A percentile compares a stretch with the other conserved stretches of the same genome.
These are phyloP conservation scores for Pagrus major DNA, from an alignment of 2,113 vertebrate genomes.

Conservation along the genomic window DNA sequence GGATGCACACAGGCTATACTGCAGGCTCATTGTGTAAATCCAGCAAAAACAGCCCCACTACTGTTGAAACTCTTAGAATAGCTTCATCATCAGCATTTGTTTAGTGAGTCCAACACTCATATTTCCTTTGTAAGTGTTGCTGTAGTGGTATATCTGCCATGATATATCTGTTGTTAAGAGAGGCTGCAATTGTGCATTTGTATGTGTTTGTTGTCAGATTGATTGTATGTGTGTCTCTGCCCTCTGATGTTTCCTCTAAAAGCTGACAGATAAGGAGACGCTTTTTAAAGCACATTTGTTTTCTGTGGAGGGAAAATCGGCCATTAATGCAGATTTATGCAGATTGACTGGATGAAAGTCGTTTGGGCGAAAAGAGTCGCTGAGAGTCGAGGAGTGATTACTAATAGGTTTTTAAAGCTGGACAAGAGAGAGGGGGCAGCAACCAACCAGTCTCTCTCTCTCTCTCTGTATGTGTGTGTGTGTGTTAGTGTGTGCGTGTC, in stretches of 20 bases:
- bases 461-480: slow-evolving; percentile 16
- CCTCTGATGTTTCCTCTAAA: slow-evolving; percentile 42
- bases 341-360: slow-evolving; percentile 73
- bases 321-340: slow-evolving; percentile 78
- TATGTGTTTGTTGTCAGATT: slow-evolving; percentile 5
- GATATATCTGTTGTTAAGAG: slow-evolving; percentile 25
- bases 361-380: slow-evolving; percentile 70
- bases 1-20: not conserved
- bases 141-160: slow-evolving; percentile 6
- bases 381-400: slow-evolving; percentile 73
- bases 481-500: not conserved
- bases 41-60: not conserved
- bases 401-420: slow-evolving; percentile 69
- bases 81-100: not conserved
- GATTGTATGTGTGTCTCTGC: not conserved
- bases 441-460: slow-evolving; percentile 25
- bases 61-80: not conserved
- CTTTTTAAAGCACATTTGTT: slow-evolving; percentile 70
- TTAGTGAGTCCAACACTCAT: slow-evolving; percentile 11
- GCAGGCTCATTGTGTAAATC: not conserved
- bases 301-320: slow-evolving; percentile 59
- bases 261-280: slow-evolving; percentile 43
- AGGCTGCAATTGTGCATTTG: slow-evolving; percentile 16
- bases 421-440: slow-evolving; percentile 51
- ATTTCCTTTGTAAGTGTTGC: slow-evolving; percentile 3